Percentiles rank a stretch among this genome's conserved stretches.
phyloP scores from a whole-genome alignment of 1,140 invertebrate species.

The Halesus radiatus region DNA sequence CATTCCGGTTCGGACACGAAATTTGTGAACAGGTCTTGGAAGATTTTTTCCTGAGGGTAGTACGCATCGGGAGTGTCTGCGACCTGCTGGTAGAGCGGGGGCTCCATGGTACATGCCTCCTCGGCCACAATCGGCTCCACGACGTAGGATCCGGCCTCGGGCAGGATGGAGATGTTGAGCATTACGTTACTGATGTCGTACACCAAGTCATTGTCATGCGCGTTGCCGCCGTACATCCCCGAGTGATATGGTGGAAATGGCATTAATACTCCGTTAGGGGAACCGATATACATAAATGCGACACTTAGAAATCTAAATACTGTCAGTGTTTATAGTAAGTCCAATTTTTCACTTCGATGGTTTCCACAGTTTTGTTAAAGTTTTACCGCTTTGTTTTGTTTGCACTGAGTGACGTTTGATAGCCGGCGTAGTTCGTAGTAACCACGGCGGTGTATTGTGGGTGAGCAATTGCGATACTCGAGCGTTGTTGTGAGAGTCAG shows the following conservation, averaged over 20 bases:
- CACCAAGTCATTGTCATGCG: background rate
- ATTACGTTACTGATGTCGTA: background rate
- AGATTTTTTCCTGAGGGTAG: background rate
- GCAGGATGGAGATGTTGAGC: background rate
- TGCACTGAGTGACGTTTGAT: background rate
- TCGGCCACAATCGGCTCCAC: background rate
- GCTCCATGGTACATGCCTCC: background rate
- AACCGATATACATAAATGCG: background rate
- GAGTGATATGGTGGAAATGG: background rate
- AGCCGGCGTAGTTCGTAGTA: background rate
- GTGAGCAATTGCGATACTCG: no score
- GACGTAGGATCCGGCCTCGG: background rate
- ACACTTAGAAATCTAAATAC: background rate
- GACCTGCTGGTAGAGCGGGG: background rate
- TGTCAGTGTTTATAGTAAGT: background rate
- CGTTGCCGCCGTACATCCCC: background rate
- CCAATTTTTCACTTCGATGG: background rate
- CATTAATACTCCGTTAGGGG: background rate
- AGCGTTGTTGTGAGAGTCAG: background rate
- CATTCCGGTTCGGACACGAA: conserved; percentile 16
- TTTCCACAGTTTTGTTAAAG: background rate
- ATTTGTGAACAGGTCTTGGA: background rate
- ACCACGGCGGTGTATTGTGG: background rate
- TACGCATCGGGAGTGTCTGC: background rate
- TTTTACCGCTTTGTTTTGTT: background rate